A percentile compares a stretch with the other conserved stretches of the same genome.
phyloP scores from a whole-genome alignment of 2,113 vertebrate genomes.

The Mobula birostris region DNA sequence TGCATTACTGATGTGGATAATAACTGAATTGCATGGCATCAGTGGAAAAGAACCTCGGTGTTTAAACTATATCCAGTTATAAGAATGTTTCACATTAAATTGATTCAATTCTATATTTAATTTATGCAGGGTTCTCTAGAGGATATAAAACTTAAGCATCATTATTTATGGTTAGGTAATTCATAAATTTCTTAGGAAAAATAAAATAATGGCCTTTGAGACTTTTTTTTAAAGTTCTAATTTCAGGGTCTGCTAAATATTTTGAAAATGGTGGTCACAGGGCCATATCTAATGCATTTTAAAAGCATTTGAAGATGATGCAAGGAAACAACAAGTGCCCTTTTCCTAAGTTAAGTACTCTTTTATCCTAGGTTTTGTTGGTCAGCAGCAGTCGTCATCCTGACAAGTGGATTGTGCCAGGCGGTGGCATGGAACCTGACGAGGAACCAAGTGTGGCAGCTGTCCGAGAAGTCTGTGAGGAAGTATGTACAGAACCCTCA shows the following conservation, averaged over 20 bases:
- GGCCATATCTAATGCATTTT: not conserved
- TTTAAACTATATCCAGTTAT: not conserved
- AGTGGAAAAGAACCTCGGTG: not conserved
- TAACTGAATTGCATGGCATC: not conserved
- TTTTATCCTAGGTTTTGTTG: conserved; percentile 72
- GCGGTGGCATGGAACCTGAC: conserved; percentile 94
- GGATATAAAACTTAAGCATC: not conserved
- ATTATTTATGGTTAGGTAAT: not conserved
- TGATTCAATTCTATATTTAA: not conserved
- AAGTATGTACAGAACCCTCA: conserved; percentile 57
- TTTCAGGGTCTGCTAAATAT: not conserved
- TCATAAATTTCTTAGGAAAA: not conserved
- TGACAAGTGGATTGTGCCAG: conserved; percentile 95
- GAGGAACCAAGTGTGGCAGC: conserved; percentile 87
- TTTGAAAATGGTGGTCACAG: not conserved
- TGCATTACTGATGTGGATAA: not conserved
- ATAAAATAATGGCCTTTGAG: not conserved
- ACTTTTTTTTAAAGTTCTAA: not conserved
- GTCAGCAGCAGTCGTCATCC: conserved; percentile 96
- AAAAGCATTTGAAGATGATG: not conserved
- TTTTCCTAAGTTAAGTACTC: conserved; percentile 33
- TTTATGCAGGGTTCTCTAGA: not conserved
- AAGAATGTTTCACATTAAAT: not conserved
- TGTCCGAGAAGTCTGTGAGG: conserved; percentile 90
- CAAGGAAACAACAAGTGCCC: not conserved